Conservation (phyloP, 2,888 invertebrate species). For the Byasa hedistus region DNA sequence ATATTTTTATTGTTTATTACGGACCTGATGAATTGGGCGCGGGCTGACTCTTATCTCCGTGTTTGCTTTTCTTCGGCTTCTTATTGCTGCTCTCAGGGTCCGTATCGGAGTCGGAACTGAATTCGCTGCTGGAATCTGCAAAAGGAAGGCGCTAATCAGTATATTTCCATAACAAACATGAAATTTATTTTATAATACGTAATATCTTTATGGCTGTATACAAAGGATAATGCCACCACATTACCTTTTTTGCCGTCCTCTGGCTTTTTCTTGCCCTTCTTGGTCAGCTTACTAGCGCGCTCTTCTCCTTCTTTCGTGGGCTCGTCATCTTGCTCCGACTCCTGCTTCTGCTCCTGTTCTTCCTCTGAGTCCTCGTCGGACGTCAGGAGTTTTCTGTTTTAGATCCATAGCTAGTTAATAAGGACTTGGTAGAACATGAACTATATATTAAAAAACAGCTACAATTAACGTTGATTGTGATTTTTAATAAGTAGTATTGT, state of each 20-base stretch:
- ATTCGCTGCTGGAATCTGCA: constrained; percentile 83
- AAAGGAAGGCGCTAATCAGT: background rate
- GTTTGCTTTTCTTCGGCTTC: constrained; percentile 67
- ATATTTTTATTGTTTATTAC: too few relatives aligned
- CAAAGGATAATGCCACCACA: constrained; percentile 1
- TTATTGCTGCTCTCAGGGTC: constrained; percentile 76
- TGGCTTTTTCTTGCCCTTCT: constrained; percentile 79
- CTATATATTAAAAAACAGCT: too few relatives aligned
- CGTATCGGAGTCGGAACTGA: constrained; percentile 87
- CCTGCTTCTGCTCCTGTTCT: constrained; percentile 87
- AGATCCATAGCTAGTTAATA: too few relatives aligned
- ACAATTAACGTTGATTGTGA: too few relatives aligned
- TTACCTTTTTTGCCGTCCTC: constrained; percentile 83
- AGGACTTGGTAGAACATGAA: too few relatives aligned
- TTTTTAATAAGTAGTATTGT: too few relatives aligned
- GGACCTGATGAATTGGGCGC: constrained; percentile 41
- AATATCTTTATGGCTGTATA: too few relatives aligned
- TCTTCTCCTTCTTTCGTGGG: constrained; percentile 87
- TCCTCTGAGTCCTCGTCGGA: constrained; percentile 94
- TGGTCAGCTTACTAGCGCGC: constrained; percentile 78
- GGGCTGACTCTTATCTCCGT: constrained; percentile 43
- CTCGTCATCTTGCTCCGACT: constrained; percentile 86
- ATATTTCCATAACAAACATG: too few relatives aligned
- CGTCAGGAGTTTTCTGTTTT: constrained; percentile 85
- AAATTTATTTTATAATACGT: too few relatives aligned